Evolutionary conservation across 2,888 invertebrate species (phyloP), one percentile per base, ranked within the genome.

Genomic region (Perizoma affinitatum): DNA sequence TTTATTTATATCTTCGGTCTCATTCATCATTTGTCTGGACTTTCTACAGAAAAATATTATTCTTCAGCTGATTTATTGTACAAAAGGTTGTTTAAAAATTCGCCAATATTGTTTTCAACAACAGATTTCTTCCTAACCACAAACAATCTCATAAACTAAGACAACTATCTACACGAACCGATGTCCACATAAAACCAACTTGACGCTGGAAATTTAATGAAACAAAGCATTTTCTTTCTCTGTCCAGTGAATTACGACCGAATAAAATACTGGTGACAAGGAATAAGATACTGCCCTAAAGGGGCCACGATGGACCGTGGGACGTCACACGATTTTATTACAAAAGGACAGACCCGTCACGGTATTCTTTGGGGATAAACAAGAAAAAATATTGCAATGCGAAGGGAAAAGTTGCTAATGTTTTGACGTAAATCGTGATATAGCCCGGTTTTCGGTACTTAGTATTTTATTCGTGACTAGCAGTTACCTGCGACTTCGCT

Each of bases 241-340:
- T 65, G 56, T 75, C 76, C 73, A 61, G 80, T 86, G 84, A 87
- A 84, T 85, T 87, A 88, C 86, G 80, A 81, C 73, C 77, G 75
- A 85, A 87, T 86, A 87, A 88, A 88, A 84, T 83, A 82, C 83
- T 76, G 85, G 82, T 76, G 87, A 87, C 87, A 82, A 80, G 79
- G 69, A 83, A 82, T 83, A 83, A 88, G 87, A 87, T 85, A 86
- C 85, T 69, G 78, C 76, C 78, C 80, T 86, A 83, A 86, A 88
- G 87, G 83, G 82, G 83, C 82, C 73, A 77, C 71, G 65, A 66
- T 69, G 75, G 72, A 69, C 73, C 70, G 65, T 67, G 67, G 59
- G 66, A 74, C 76, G 82, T 83, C 84, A 80, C 78, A 77, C 74
- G 87, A 84, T 88, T 89, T 89, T 89, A 88, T 89, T 88, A 87